A percentile compares a stretch with the other conserved stretches of the same genome.
Evolutionary conservation across 2,888 invertebrate genomes (phyloP).

Genomic region (Cataglyphis cursor): DNA sequence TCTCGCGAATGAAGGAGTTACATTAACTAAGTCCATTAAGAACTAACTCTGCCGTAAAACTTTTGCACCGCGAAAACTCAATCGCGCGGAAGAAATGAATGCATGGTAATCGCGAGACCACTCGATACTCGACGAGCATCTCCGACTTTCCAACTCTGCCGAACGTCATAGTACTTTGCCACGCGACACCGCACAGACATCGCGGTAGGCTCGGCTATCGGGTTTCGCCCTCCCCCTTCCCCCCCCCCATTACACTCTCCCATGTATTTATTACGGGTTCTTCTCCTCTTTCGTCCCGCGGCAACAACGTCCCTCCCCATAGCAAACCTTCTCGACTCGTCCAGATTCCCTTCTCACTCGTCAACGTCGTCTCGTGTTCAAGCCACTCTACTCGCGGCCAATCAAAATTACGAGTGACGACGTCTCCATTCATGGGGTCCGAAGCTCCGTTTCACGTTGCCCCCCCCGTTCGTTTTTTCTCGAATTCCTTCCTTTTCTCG

Average conservation of each 20-base stretch:
- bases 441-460: slow-evolving; percentile 46
- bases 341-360: slow-evolving; percentile 70
- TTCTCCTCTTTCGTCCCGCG: slow-evolving; percentile 56
- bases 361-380: slow-evolving; percentile 78
- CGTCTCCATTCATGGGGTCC: slow-evolving; percentile 73
- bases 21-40: neutral
- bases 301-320: slow-evolving; percentile 12
- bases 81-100: neutral
- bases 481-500: slow-evolving; percentile 53
- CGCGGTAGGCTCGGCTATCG: slow-evolving; percentile 72
- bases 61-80: neutral
- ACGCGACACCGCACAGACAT: slow-evolving; percentile 72
- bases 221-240: slow-evolving; percentile 71
- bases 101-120: neutral
- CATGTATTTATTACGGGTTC: slow-evolving; percentile 77
- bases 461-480: slow-evolving; percentile 42
- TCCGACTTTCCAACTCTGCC: slow-evolving; percentile 47
- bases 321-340: slow-evolving; percentile 48
- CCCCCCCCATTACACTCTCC: slow-evolving; percentile 74
- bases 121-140: slow-evolving; percentile 32
- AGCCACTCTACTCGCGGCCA: slow-evolving; percentile 68
- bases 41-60: neutral
- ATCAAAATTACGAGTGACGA: slow-evolving; percentile 74
- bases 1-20: neutral
- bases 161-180: slow-evolving; percentile 65